Conservation (phyloP, 1,140 invertebrate genomes). For the Anoplophora glabripennis region DNA sequence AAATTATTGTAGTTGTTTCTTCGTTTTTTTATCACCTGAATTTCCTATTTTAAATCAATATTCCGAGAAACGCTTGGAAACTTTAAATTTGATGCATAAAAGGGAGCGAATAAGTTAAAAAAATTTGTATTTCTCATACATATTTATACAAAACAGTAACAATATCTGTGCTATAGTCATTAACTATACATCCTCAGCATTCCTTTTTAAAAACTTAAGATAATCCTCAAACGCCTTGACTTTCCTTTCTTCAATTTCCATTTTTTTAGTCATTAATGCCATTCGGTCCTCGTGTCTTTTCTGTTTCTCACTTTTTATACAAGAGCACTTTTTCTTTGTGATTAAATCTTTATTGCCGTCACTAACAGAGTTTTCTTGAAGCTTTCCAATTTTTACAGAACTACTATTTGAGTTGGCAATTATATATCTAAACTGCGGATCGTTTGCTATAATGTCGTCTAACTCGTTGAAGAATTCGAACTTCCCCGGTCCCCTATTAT, state of each 20-base stretch:
- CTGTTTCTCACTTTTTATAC: slow-evolving; percentile 4
- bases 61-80: too few relatives aligned
- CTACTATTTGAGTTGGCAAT: not conserved
- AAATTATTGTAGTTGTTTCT: too few relatives aligned
- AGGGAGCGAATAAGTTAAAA: too few relatives aligned
- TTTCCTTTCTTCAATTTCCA: slow-evolving; percentile 4
- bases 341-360: too few relatives aligned
- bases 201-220: not conserved
- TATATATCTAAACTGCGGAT: not conserved
- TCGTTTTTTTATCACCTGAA: too few relatives aligned
- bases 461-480: slow-evolving; percentile 4
- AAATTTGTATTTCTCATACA: too few relatives aligned
- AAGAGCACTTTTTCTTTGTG: not conserved
- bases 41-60: too few relatives aligned
- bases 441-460: not conserved
- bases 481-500: not conserved
- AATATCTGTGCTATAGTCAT: too few relatives aligned
- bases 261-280: not conserved
- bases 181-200: not conserved
- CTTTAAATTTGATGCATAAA: too few relatives aligned
- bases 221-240: slow-evolving; percentile 10
- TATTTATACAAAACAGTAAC: too few relatives aligned
- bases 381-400: too few relatives aligned
- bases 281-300: slow-evolving; percentile 2
- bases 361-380: too few relatives aligned